phyloP scores from a whole-genome alignment of 2,797 vertebrate genomes.

The Babyrousa celebensis region DNA sequence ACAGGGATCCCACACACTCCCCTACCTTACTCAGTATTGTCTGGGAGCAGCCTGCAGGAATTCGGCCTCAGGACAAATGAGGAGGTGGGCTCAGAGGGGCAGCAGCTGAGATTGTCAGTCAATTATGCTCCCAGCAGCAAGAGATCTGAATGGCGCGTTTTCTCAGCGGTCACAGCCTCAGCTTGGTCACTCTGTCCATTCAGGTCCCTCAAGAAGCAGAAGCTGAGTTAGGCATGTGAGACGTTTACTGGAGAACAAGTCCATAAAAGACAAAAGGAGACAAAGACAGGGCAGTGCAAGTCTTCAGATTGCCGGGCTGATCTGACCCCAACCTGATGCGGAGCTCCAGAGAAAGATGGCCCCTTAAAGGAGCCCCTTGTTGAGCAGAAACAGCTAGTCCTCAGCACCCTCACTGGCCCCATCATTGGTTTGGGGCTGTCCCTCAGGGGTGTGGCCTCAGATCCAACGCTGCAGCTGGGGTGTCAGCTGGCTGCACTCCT shows the following conservation, averaged over 20 bases:
- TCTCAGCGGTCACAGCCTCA: not conserved
- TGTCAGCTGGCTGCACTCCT: not conserved
- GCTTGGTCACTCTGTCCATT: not conserved
- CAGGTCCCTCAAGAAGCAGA: not conserved
- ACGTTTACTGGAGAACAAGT: not conserved
- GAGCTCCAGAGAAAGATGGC: not conserved
- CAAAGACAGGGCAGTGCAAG: not conserved
- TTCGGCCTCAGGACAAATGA: not conserved
- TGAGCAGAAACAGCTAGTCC: not conserved
- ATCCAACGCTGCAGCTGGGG: not conserved
- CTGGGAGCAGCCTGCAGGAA: not conserved
- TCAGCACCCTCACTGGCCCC: not conserved
- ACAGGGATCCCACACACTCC: not conserved
- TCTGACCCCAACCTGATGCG: not conserved
- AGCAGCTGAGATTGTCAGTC: not conserved
- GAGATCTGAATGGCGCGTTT: not conserved
- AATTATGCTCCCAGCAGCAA: not conserved
- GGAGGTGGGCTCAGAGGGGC: no score
- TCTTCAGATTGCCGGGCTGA: not conserved
- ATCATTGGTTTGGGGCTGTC: not conserved
- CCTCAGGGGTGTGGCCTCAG: not conserved
- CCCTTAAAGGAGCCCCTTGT: not conserved
- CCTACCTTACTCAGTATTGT: not conserved
- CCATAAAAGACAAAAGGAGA: not conserved
- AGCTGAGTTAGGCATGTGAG: not conserved